These are phyloP conservation scores for Monodelphis domestica DNA, from an alignment of 2,797 vertebrate genomes.

Conservation along the genomic window DNA sequence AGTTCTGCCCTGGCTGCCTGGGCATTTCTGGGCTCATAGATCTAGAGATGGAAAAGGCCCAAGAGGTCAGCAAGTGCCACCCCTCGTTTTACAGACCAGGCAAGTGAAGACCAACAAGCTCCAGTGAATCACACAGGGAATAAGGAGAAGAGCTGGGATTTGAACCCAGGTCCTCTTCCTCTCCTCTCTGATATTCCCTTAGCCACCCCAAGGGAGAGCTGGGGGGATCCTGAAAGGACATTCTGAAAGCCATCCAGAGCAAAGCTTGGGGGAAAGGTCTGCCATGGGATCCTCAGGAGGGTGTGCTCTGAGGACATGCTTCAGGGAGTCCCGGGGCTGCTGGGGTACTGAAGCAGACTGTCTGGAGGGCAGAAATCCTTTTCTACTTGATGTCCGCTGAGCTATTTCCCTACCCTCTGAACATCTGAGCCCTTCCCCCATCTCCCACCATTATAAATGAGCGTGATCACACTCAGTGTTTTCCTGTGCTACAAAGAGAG, in stretches of 20 bases:
- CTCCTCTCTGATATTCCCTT: background rate
- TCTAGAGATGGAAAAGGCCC: background rate
- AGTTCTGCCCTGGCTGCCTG: background rate
- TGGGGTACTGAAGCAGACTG: background rate
- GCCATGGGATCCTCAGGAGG: background rate
- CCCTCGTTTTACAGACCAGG: background rate
- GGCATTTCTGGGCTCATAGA: background rate
- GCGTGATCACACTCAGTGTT: rapidly evolving
- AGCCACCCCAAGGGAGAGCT: background rate
- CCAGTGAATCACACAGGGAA: background rate
- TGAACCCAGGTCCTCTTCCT: background rate
- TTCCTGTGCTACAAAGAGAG: background rate
- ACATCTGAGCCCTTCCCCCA: background rate
- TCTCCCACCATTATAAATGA: background rate
- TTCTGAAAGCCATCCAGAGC: no score
- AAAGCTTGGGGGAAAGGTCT: no score
- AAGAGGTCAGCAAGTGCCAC: background rate
- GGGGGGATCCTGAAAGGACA: background rate
- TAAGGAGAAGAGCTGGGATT: background rate
- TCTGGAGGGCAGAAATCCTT: background rate
- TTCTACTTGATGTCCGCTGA: background rate
- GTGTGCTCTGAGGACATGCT: background rate
- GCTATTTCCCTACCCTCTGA: background rate
- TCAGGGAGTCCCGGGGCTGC: background rate
- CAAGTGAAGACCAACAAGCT: background rate